Evolutionary conservation across 2,797 vertebrate species (phyloP), one percentile per base, ranked within the genome.

Genomic region (Balearica regulorum): DNA sequence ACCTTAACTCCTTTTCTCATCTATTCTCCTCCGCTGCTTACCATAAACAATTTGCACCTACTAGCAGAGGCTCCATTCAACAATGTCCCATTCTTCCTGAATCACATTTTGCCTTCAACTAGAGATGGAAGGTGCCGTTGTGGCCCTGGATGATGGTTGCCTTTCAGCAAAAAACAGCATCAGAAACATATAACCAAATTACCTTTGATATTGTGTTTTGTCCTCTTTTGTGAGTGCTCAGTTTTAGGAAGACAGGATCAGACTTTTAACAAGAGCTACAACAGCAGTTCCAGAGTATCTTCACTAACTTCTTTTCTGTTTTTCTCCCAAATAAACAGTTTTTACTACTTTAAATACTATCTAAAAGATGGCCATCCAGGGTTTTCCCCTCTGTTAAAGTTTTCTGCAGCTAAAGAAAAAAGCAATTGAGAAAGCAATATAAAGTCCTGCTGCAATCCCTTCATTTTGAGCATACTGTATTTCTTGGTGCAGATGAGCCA

Each of bases 401-500:
- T 68, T 90, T 92, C 57, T 53, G 13, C 37, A 84, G 7, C 20
- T 73, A n/a, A 62, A 71, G 54, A 35, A 58, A 68, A 54, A 78
- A 44, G 1, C 5, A 83, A 60, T 33, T 79, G 64, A 73, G 24
- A 83, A 94, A 95, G 28, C 26, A 94, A 28, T 91, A 58, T 22
- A 19, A 78, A 78, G 8, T n/a, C 55, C 49, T 91, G 11, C 25
- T 85, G 20, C 28, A 80, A 46, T 46, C 13, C 31, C 51, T 68
- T 87, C 31, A 62, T 80, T 88, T 83, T 87, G 37, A 75, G 19
- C 39, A 15, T 83, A 83, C 75, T 91, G 73, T 88, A 94, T 97
- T 94, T 95, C 73, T 93, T 90, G 49, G 60, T 96, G 49, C 55
- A 94, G 82, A 94, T 80, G 64, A 96, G 58, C 89, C 79, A 90